Percentiles rank a stretch among this genome's conserved stretches.
phyloP scores from a whole-genome alignment of 1,140 invertebrate genomes.

The Drosophila jambulina region DNA sequence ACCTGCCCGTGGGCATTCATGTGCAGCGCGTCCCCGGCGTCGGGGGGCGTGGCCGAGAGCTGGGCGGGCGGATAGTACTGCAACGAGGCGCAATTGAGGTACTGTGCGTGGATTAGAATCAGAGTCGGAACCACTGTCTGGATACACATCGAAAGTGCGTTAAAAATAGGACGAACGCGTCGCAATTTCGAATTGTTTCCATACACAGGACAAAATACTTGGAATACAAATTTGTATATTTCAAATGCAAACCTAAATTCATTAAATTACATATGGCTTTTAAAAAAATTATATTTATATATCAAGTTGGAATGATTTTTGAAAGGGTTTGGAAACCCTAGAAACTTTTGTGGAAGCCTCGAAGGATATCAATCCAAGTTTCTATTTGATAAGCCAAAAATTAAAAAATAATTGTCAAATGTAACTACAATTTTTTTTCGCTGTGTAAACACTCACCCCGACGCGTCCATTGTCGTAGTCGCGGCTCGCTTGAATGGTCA shows the following conservation, averaged over 20 bases:
- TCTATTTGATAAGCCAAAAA: not conserved
- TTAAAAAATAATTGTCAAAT: not conserved
- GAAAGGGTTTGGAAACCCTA: not conserved
- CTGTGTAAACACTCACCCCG: constrained; percentile 66
- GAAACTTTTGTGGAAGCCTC: not conserved
- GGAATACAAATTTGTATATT: not conserved
- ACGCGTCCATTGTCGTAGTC: constrained; percentile 91
- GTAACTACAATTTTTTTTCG: not conserved
- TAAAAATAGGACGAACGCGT: constrained; percentile 40
- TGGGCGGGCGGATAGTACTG: constrained; percentile 93
- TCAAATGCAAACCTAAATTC: not conserved
- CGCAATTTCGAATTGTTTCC: not conserved
- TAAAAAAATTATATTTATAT: not conserved
- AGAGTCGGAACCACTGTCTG: constrained; percentile 25
- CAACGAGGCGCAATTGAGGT: constrained; percentile 85
- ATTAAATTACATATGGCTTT: not conserved
- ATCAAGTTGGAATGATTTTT: not conserved
- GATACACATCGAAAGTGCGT: constrained; percentile 41
- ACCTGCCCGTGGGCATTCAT: constrained; percentile 89
- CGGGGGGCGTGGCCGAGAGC: constrained; percentile 87
- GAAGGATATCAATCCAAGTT: not conserved
- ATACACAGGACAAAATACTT: not conserved
- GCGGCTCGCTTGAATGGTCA: constrained; percentile 91
- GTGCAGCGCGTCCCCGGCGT: constrained; percentile 89
- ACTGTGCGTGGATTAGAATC: constrained; percentile 63